Evolutionary conservation across 2,797 vertebrate species (phyloP), one percentile per base, ranked within the genome.

Genomic region (Notoglanidium macrostoma): DNA sequence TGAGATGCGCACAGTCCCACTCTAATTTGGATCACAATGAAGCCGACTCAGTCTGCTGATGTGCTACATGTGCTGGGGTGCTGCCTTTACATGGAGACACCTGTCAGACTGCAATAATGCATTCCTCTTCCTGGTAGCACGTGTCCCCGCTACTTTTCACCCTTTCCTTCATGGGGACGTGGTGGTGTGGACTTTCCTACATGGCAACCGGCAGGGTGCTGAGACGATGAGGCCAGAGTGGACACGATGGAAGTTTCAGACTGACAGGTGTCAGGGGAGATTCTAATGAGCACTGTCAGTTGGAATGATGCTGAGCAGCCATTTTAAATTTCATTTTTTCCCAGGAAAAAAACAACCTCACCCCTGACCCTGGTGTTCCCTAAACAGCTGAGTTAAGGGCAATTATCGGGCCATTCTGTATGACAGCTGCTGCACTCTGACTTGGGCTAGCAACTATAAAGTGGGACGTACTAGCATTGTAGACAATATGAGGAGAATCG

Each of bases 11-110:
- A 92, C 95, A 93, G 93, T 95, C 94, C 95, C 90, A 94, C 93
- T 96, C 96, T 96, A 96, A 97, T 97, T 97, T 96, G 96, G 96
- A 95, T 94, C 95, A 96, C 94, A 94, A 92, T 94, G 94, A 94
- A 96, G 93, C 88, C 89, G 90, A 94, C 94, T 94, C 85, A 92
- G 92, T 94, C 63, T 95, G 96, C 95, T 96, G 95, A 92, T 95
- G 94, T 95, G 95, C 95, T 97, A 85, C 81, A 89, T 57, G 67
- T 86, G 83, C 77, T 85, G 78, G 68, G 74, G 67, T 88, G 73
- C 85, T 87, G 82, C 97, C 96, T 97, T 97, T 96, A 97, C 97
- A 97, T 92, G 94, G 92, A 93, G 95, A 95, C 95, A 95, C 94
- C 90, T 95, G 95, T 96, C 96, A 94, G 94, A 94, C 92, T 93